phyloP scores from a whole-genome alignment of 2,797 vertebrate genomes.

The Balearica regulorum region DNA sequence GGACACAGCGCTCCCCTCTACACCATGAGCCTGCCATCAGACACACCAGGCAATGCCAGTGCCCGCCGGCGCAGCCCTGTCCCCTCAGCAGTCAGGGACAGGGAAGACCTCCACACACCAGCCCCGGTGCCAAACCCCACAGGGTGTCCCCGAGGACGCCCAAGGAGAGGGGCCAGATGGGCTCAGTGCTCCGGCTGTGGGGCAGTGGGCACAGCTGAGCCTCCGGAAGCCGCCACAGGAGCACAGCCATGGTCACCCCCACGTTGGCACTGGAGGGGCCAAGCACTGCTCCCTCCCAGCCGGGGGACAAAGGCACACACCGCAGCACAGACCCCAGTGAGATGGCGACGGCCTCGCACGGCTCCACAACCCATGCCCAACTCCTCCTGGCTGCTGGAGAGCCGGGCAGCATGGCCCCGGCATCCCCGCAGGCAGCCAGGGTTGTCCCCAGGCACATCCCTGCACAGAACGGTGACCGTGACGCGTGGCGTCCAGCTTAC shows the following conservation, averaged over 20 bases:
- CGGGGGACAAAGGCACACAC: rapidly evolving
- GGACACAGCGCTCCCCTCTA: rapidly evolving
- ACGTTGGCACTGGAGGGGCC: neutral
- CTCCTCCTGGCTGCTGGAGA: neutral
- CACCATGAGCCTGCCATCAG: neutral
- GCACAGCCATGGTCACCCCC: rapidly evolving
- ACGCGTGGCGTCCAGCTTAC: neutral
- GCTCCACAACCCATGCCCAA: neutral
- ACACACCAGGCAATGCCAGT: neutral
- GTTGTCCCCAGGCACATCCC: neutral
- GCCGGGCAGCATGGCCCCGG: rapidly evolving
- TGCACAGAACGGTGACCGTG: rapidly evolving
- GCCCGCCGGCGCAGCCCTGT: neutral
- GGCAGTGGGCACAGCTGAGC: neutral
- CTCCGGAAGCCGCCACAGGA: rapidly evolving
- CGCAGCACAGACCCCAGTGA: neutral
- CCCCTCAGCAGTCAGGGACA: neutral
- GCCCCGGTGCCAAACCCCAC: rapidly evolving
- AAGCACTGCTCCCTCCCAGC: neutral
- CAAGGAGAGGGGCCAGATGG: neutral
- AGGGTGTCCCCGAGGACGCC: neutral
- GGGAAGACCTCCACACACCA: neutral
- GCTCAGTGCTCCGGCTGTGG: neutral
- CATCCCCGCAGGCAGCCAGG: neutral
- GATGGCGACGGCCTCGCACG: rapidly evolving